Evolutionary conservation across 1,140 invertebrate genomes (phyloP), one percentile per base, ranked within the genome.

Genomic region (Diachasma alloeum): DNA sequence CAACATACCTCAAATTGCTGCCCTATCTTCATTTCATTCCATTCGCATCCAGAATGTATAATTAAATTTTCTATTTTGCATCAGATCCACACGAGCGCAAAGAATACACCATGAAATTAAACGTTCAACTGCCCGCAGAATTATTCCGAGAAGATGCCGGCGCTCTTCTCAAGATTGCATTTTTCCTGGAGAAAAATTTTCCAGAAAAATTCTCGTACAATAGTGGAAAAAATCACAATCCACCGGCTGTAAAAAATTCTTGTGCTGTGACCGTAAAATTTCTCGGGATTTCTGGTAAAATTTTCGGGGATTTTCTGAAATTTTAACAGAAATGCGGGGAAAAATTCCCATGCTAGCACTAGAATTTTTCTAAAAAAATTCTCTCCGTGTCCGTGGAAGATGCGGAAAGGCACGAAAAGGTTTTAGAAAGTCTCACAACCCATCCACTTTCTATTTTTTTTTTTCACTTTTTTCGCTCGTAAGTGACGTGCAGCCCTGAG

Each of bases 31-130:
- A 72, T 53, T 19, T 15, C 48, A 73, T 73, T 73, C 48, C 44
- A 48, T 37, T 67, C 42, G 66, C 66, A 68, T 75, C 46, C 68
- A 66, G 66, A 75, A 75, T 75, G 42, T 75, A 69, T 69, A 69
- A 75, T 75, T 67, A 66, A 66, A 67, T 67, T 19, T 19, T 67
- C 39, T 44, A 44, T 74, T 74, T 39, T 26, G 19, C 59, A 63
- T 63, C 59, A 15, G 59, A 63, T 31, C 5, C 59, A 63, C 19
- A 24, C 59, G 15, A 63, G 59, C 59, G 15, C 15, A 15, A 68
- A 68, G n/a, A 37, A 36, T 39, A 68, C 36, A 37, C 24, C 31
- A 31, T 31, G 31, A 31, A 31, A 31, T 31, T 31, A 31, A 31
- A 31, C 31, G 31, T 31, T 31, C 31, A 31, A 31, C 31, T 31